phyloP scores from a whole-genome alignment of 2,113 vertebrate species.

The Ia io region DNA sequence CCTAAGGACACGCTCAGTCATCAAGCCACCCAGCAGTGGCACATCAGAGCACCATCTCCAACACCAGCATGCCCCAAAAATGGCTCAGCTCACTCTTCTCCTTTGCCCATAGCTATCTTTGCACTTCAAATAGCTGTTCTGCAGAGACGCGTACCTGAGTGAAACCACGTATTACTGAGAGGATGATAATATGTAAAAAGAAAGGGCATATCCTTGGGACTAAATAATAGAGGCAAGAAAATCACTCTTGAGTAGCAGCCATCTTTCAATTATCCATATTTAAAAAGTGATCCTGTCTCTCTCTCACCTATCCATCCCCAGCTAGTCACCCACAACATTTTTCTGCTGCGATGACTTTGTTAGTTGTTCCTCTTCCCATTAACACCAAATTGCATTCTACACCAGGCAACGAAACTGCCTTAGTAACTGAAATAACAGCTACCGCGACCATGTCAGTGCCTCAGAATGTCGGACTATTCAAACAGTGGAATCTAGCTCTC shows the following conservation, averaged over 20 bases:
- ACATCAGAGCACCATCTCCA: not conserved
- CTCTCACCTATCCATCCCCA: not conserved
- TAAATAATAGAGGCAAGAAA: not conserved
- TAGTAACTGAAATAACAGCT: not conserved
- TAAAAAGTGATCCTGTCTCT: not conserved
- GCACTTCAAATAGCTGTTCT: not conserved
- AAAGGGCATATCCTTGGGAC: not conserved
- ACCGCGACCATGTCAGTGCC: rapidly evolving
- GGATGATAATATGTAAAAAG: not conserved
- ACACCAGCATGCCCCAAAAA: not conserved
- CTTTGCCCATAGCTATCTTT: not conserved
- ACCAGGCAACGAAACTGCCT: not conserved
- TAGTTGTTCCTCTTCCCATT: not conserved
- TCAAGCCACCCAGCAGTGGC: not conserved
- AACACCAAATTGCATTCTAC: not conserved
- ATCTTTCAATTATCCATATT: not conserved
- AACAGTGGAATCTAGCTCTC: not conserved
- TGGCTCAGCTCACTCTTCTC: not conserved
- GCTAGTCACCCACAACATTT: not conserved
- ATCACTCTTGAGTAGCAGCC: not conserved
- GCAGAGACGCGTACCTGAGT: not conserved
- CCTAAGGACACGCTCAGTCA: conserved; percentile 15
- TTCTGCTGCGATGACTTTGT: not conserved
- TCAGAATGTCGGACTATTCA: not conserved
- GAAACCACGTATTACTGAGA: not conserved